phyloP scores from a whole-genome alignment of 2,888 invertebrate genomes.

The Agrochola lychnidis region DNA sequence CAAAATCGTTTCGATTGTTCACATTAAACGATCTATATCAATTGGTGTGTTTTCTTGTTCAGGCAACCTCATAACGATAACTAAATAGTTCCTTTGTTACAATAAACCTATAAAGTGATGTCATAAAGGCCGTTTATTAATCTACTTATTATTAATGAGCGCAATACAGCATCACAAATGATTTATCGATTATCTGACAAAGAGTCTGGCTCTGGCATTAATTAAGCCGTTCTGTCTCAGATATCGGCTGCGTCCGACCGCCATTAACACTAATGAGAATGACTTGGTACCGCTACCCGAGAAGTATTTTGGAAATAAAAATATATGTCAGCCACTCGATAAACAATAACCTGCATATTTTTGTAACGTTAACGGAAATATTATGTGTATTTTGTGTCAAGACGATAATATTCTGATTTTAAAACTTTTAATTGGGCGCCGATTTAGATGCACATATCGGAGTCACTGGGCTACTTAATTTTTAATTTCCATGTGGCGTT shows the following conservation, averaged over 20 bases:
- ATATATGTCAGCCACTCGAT: constrained; percentile 61
- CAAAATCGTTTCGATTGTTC: constrained; percentile 83
- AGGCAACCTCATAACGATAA: constrained; percentile 20
- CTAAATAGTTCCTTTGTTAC: constrained; percentile 32
- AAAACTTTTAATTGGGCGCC: background rate
- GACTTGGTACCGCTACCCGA: constrained; percentile 66
- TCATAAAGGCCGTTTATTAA: constrained; percentile 63
- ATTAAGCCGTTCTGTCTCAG: constrained; percentile 83
- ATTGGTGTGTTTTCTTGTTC: constrained; percentile 62
- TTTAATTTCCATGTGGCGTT: background rate
- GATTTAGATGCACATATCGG: background rate
- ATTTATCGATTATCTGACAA: constrained; percentile 79
- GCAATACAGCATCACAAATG: constrained; percentile 66
- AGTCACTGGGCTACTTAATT: background rate
- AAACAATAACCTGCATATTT: constrained; percentile 45
- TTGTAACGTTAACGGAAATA: constrained; percentile 6
- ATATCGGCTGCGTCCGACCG: constrained; percentile 79
- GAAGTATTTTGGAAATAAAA: constrained; percentile 65
- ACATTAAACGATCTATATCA: constrained; percentile 83
- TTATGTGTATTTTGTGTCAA: background rate
- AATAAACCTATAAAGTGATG: constrained; percentile 43
- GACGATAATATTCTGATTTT: background rate
- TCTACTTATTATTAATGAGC: constrained; percentile 63
- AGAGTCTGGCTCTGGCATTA: constrained; percentile 78
- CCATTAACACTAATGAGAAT: constrained; percentile 84